Conservation (phyloP, 37 sponge, comb jelly and placozoan genomes). For the Mnemiopsis leidyi region DNA sequence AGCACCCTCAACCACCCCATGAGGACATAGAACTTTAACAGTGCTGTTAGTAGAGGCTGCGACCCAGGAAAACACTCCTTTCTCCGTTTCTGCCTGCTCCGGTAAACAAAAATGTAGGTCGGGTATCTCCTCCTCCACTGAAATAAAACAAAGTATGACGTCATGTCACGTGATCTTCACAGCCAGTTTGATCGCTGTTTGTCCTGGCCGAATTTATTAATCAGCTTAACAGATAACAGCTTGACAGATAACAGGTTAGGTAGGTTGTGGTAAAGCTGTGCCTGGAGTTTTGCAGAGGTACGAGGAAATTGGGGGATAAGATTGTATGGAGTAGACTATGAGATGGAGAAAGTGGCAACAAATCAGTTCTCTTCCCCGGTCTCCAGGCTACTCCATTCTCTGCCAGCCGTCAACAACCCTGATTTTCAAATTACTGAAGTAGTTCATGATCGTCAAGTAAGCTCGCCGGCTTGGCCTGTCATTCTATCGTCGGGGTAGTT, state of each 20-base stretch:
- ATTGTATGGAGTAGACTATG: background rate
- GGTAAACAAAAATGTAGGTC: background rate
- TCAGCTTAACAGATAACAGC: too few relatives aligned
- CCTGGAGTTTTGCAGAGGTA: background rate
- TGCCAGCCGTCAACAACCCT: background rate
- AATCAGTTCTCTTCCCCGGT: background rate
- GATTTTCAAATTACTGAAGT: background rate
- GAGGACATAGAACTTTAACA: slow-evolving; percentile 42
- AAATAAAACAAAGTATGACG: background rate
- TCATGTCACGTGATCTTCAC: background rate
- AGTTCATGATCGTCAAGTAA: background rate
- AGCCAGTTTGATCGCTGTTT: too few relatives aligned
- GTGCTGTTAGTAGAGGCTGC: background rate
- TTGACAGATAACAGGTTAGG: too few relatives aligned
- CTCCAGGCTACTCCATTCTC: background rate
- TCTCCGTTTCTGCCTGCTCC: slow-evolving; percentile 18
- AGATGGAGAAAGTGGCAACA: background rate
- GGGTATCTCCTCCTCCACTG: background rate
- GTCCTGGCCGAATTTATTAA: too few relatives aligned
- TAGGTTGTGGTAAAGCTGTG: too few relatives aligned
- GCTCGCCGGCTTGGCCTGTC: too few relatives aligned
- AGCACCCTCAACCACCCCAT: background rate
- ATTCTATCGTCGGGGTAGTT: too few relatives aligned
- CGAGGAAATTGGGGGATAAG: background rate
- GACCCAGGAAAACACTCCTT: slow-evolving; percentile 33